Evolutionary conservation across 2,797 vertebrate species (phyloP).

Genomic region (Caiman crocodilus): DNA sequence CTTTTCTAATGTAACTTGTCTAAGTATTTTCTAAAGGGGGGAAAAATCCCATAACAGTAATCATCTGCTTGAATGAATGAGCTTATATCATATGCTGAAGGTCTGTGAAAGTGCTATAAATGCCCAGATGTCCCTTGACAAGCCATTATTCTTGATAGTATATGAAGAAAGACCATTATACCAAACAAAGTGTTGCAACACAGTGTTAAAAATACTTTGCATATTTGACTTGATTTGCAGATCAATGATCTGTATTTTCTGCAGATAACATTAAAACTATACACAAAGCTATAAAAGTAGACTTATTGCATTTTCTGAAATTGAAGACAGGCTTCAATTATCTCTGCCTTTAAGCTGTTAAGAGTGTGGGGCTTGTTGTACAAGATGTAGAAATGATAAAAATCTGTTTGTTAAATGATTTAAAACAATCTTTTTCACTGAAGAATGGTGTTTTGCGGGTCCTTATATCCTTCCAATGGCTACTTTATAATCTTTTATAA

Average conservation of each 20-base stretch:
- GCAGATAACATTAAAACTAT: slow-evolving; percentile 31
- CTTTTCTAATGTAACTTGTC: neutral
- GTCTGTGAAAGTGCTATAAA: slow-evolving; percentile 26
- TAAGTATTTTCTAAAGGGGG: neutral
- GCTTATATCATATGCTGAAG: slow-evolving; percentile 18
- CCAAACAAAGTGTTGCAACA: slow-evolving; percentile 11
- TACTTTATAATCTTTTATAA: neutral
- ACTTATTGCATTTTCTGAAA: slow-evolving; percentile 15
- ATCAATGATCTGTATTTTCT: slow-evolving; percentile 5
- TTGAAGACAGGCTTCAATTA: slow-evolving; percentile 15
- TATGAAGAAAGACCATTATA: neutral
- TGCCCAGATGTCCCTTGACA: slow-evolving; percentile 15
- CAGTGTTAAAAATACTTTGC: neutral
- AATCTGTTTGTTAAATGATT: neutral
- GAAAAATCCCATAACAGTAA: neutral
- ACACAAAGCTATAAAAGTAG: slow-evolving; percentile 45
- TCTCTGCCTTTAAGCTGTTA: neutral
- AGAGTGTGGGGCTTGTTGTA: neutral
- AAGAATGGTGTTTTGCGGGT: neutral
- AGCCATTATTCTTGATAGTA: neutral
- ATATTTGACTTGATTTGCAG: slow-evolving; percentile 42
- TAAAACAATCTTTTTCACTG: neutral
- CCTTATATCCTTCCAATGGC: neutral
- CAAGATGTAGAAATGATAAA: neutral
- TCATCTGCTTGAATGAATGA: slow-evolving; percentile 43